Evolutionary conservation across 2,888 invertebrate species (phyloP), one percentile per base, ranked within the genome.

Genomic region (Shargacucullia verbasci): DNA sequence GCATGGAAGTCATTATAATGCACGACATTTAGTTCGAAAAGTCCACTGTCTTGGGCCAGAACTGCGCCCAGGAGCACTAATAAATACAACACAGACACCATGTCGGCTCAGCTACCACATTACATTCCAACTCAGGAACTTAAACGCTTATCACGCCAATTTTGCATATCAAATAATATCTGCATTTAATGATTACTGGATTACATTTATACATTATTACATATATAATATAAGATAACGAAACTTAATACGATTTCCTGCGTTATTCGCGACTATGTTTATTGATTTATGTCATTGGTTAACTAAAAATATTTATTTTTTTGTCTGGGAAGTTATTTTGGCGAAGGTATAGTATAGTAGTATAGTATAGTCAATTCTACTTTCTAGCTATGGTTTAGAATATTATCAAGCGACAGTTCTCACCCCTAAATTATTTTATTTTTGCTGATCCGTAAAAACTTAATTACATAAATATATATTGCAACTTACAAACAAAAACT

Each of bases 1-100:
- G 95, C 95, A 62, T 95, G 95, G 68, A 95, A 95, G 65, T 95
- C 95, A 80, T 95, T 95, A 69, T 91, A 89, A 80, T 95, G 95
- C 66, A 95, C 85, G 34, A 94, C 87, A 59, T 93, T 91, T 7
- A 94, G 78, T 37, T 91, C 89, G 58, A 79, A 93, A 13, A 88
- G 67, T 1, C 60, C 84, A 34, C 74, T 70, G n/a, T 75, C 69
- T 54, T 86, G 82, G 0, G 84, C 81, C 2, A 71, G 14, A 5
- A 69, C 81, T 0, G 73, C 46, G 9, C 73, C 80, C 1, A 84
- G 14, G 10, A 76, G 56, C 33, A 64, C 62, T 39, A 76, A 2
- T 15, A 70, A 37, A 62, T 62, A 74, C 67, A 85, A 60, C 46
- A 76, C 33, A n/a, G 11, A 59, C 47, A 68, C 70, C 79, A 78